Percentiles rank a stretch among this genome's conserved stretches.
These are phyloP conservation scores for Hemithea aestivaria DNA, from an alignment of 2,888 invertebrate species.

Conservation along the genomic window DNA sequence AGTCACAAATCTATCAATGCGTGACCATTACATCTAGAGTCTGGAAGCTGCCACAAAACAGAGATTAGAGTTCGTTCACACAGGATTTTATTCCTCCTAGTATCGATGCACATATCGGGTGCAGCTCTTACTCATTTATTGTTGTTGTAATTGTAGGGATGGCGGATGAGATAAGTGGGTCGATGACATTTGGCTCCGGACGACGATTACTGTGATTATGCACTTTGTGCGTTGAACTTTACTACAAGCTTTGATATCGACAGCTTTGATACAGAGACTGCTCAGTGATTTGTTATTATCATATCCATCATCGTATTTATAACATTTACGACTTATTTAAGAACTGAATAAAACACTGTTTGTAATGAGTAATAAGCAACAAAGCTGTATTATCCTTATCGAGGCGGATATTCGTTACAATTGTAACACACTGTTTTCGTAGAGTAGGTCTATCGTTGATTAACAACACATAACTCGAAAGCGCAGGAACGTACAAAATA, in stretches of 20 bases:
- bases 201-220: conserved; percentile 76
- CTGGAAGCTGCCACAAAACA: conserved; percentile 72
- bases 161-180: conserved; percentile 78
- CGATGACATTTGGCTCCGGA: conserved; percentile 76
- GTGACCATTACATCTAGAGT: conserved; percentile 58
- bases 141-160: conserved; percentile 79
- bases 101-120: conserved; percentile 75
- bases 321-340: no score
- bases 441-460: no score
- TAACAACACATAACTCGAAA: no score
- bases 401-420: no score
- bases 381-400: no score
- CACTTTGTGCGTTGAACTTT: conserved; percentile 78
- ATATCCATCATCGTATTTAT: conserved; percentile 5
- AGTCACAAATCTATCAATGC: conserved; percentile 49
- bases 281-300: conserved; percentile 25
- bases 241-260: conserved; percentile 58
- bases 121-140: conserved; percentile 77
- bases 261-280: conserved; percentile 50
- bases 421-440: no score
- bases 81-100: conserved; percentile 76
- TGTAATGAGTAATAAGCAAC: no score
- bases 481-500: no score
- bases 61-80: conserved; percentile 79
- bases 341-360: no score